These are phyloP conservation scores for Araneus ventricosus DNA, from an alignment of 1,140 invertebrate species.

Conservation along the genomic window DNA sequence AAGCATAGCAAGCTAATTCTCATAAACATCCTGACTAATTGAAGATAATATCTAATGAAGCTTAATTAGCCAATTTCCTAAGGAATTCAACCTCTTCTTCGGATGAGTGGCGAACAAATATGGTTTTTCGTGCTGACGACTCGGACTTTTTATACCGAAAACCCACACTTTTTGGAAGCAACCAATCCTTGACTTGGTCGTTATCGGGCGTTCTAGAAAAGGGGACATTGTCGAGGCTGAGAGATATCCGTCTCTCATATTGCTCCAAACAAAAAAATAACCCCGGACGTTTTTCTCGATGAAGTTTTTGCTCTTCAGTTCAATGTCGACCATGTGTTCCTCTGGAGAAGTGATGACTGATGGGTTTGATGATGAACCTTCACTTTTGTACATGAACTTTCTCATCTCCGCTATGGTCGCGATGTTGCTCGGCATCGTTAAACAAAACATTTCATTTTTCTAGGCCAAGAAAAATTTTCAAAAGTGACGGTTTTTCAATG, in stretches of 20 bases:
- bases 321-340: conserved; percentile 10
- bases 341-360: not conserved
- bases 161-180: conserved; percentile 14
- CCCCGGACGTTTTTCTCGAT: not conserved
- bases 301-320: not conserved
- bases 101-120: not conserved
- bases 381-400: not conserved
- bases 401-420: no score
- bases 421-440: no score
- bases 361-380: not conserved
- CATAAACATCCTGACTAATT: conserved; percentile 12
- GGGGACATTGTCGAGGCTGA: not conserved
- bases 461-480: no score
- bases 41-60: not conserved
- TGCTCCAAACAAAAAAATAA: not conserved
- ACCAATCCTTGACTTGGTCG: conserved; percentile 8
- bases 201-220: not conserved
- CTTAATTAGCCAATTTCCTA: not conserved
- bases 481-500: no score
- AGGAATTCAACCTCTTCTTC: not conserved
- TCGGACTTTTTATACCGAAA: not conserved
- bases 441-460: no score
- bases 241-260: not conserved
- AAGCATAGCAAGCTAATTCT: not conserved
- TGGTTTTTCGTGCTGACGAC: not conserved